A percentile compares a stretch with the other conserved stretches of the same genome.
phyloP scores from a whole-genome alignment of 2,888 invertebrate species.

The Chorisops tibialis region DNA sequence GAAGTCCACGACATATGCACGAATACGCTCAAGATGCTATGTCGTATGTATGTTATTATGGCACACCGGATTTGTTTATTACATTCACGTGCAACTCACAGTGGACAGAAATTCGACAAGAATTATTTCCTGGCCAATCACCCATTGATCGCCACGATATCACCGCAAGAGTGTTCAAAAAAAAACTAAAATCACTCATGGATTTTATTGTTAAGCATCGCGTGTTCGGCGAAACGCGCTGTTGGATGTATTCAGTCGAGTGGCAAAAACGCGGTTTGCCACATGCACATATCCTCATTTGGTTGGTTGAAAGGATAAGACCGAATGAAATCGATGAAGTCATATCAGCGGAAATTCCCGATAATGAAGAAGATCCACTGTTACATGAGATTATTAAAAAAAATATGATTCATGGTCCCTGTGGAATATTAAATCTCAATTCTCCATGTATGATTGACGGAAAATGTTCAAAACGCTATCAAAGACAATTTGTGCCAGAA shows the following conservation, averaged over 20 bases:
- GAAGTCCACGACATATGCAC: conserved; percentile 13
- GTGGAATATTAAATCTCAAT: conserved; percentile 40
- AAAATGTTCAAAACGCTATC: conserved; percentile 37
- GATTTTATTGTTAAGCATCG: conserved; percentile 34
- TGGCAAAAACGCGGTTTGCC: conserved; percentile 35
- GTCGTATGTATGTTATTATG: conserved; percentile 13
- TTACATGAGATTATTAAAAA: conserved; percentile 38
- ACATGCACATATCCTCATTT: conserved; percentile 35
- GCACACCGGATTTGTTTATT: conserved; percentile 2
- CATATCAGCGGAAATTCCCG: conserved; percentile 38
- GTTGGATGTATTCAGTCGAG: conserved; percentile 40
- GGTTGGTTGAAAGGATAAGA: conserved; percentile 32
- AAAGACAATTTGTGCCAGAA: conserved; percentile 36
- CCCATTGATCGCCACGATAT: conserved; percentile 45
- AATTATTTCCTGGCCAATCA: conserved; percentile 35
- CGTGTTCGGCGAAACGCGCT: conserved; percentile 38
- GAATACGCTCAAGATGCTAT: conserved; percentile 13
- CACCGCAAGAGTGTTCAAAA: conserved; percentile 42
- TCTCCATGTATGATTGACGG: conserved; percentile 48
- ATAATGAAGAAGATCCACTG: conserved; percentile 38
- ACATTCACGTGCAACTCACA: conserved; percentile 14
- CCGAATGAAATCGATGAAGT: conserved; percentile 35
- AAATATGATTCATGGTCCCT: conserved; percentile 45
- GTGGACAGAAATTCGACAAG: conserved; percentile 31
- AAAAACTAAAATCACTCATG: conserved; percentile 33